Evolutionary conservation across 2,888 invertebrate species (phyloP).

Genomic region (Yponomeuta sedellus): DNA sequence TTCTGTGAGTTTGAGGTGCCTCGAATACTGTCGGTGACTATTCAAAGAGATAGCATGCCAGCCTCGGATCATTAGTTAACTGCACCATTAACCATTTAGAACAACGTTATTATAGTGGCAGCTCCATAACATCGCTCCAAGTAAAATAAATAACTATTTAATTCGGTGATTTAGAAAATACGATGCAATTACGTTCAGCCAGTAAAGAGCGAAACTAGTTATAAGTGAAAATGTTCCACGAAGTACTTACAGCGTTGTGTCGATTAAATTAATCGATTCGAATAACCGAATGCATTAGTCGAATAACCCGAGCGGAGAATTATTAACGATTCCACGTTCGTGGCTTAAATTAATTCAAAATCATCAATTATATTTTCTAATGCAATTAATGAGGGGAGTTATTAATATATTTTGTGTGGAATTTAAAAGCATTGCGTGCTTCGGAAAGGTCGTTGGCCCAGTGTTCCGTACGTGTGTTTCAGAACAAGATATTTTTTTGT

Average conservation of each 20-base stretch:
- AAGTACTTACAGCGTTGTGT: constrained; percentile 20
- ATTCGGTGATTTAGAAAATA: constrained; percentile 1
- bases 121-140: neutral
- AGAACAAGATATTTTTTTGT: constrained; percentile 40
- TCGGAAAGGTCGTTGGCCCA: constrained; percentile 33
- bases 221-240: neutral
- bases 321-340: constrained; percentile 24
- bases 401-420: constrained; percentile 34
- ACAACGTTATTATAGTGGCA: neutral
- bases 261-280: constrained; percentile 30
- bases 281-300: constrained; percentile 29
- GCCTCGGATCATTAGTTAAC: neutral
- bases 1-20: neutral
- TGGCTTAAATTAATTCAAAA: constrained; percentile 31
- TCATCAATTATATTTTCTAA: constrained; percentile 35
- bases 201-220: neutral
- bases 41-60: neutral
- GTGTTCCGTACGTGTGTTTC: constrained; percentile 30
- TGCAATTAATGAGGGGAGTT: constrained; percentile 40
- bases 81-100: neutral
- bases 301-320: constrained; percentile 19
- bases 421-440: constrained; percentile 31
- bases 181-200: neutral
- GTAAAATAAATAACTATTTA: neutral
- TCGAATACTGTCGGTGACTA: neutral